These are phyloP conservation scores for Tortrix viridana DNA, from an alignment of 2,888 invertebrate genomes.

Conservation along the genomic window DNA sequence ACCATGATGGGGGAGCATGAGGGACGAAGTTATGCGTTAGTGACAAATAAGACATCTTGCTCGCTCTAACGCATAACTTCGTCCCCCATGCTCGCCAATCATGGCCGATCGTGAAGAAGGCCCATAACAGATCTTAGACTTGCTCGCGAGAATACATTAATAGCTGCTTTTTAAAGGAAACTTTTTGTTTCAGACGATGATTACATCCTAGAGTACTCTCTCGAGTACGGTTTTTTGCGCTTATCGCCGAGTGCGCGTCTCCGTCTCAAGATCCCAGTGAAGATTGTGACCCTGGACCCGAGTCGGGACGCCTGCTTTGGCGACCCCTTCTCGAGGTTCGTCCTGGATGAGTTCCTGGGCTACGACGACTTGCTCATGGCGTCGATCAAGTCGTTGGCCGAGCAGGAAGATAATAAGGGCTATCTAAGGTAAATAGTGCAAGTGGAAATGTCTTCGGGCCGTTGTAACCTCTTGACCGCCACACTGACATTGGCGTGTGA, in stretches of 20 bases:
- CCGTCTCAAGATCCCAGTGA: constrained; percentile 95
- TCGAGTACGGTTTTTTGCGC: constrained; percentile 98
- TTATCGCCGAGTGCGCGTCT: constrained; percentile 94
- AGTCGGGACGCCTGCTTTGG: constrained; percentile 96
- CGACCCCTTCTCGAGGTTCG: constrained; percentile 93
- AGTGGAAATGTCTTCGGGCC: not conserved
- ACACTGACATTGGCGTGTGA: too few relatives aligned
- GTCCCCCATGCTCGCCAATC: too few relatives aligned
- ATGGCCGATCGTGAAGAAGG: too few relatives aligned
- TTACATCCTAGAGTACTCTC: constrained; percentile 98
- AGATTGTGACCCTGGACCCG: constrained; percentile 94
- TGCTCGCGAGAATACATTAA: too few relatives aligned
- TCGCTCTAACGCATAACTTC: too few relatives aligned
- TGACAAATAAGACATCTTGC: too few relatives aligned
- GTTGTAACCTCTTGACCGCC: too few relatives aligned
- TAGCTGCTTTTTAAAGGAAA: not conserved
- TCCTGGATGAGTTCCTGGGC: constrained; percentile 96
- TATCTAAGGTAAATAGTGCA: constrained; percentile 87
- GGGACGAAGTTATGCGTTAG: too few relatives aligned
- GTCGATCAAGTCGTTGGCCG: constrained; percentile 96
- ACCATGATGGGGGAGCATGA: too few relatives aligned
- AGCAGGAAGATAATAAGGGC: constrained; percentile 98
- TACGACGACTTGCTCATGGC: constrained; percentile 99
- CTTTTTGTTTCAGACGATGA: constrained; percentile 88
- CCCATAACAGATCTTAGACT: too few relatives aligned